A percentile compares a stretch with the other conserved stretches of the same genome.
phyloP scores from a whole-genome alignment of 2,113 vertebrate species.

The Cyphomyrus plagiostoma region DNA sequence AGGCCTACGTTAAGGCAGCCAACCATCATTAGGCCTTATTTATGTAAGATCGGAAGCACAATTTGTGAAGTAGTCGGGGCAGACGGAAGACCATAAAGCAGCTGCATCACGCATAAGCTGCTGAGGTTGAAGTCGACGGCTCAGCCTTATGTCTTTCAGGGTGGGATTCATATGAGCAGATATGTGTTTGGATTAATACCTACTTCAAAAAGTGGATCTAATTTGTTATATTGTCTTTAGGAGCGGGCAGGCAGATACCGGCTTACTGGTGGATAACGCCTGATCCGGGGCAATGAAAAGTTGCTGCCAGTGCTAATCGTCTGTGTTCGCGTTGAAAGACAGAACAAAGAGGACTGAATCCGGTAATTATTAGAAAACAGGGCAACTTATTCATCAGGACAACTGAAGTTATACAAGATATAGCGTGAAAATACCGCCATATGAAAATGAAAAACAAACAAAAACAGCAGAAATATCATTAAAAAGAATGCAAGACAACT shows the following conservation, averaged over 20 bases:
- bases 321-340: not conserved
- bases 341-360: not conserved
- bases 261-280: not conserved
- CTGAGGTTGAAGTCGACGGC: not conserved
- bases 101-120: not conserved
- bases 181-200: not conserved
- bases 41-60: not conserved
- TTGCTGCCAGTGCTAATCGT: not conserved
- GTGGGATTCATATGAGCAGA: not conserved
- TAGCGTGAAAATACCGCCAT: not conserved
- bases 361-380: not conserved
- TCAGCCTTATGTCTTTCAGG: not conserved
- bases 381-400: not conserved
- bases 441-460: not conserved
- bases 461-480: not conserved
- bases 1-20: not conserved
- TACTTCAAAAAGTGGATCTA: not conserved
- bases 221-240: not conserved
- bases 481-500: not conserved
- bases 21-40: not conserved
- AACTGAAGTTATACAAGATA: not conserved
- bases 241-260: not conserved
- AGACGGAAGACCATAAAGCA: not conserved
- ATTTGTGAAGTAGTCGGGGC: not conserved
- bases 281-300: not conserved